Conservation (phyloP, 30 jellyfish, hydroid and myxozoan genomes). For the Cassiopea andromeda region DNA sequence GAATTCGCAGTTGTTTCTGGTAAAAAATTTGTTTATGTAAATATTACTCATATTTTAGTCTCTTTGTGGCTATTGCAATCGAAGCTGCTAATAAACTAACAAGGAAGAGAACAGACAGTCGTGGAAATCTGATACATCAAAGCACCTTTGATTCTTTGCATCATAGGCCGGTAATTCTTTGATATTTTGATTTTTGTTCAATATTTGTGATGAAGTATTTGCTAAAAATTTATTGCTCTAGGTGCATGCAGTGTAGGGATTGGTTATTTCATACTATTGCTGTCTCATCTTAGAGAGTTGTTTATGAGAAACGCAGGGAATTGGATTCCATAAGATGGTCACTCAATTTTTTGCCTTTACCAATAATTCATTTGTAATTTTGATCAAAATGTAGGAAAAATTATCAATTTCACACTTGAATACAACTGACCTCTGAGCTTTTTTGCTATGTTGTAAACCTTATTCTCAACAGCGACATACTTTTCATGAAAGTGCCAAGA, state of each 20-base stretch:
- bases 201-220: no score
- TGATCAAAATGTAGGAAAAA: no score
- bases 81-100: slow-evolving; percentile 89
- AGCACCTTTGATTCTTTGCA: slow-evolving; percentile 22
- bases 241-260: no score
- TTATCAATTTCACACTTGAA: neutral
- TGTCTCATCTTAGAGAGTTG: no score
- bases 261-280: no score
- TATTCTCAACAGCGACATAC: slow-evolving; percentile 12
- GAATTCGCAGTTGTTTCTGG: no score
- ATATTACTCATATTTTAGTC: slow-evolving; percentile 26
- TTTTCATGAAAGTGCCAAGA: slow-evolving; percentile 44
- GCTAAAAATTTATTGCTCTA: no score
- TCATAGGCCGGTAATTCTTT: slow-evolving; percentile 20
- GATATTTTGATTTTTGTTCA: no score
- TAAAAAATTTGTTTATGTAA: neutral
- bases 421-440: neutral
- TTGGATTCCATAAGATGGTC: no score
- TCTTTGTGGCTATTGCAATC: slow-evolving; percentile 87
- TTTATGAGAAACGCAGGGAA: no score
- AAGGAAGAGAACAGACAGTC: slow-evolving; percentile 23
- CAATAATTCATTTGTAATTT: no score
- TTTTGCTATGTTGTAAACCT: neutral
- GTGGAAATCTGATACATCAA: slow-evolving; percentile 20
- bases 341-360: no score